Percentiles rank a stretch among this genome's conserved stretches.
phyloP scores from a whole-genome alignment of 2,113 vertebrate genomes.

The Struthidea cinerea region DNA sequence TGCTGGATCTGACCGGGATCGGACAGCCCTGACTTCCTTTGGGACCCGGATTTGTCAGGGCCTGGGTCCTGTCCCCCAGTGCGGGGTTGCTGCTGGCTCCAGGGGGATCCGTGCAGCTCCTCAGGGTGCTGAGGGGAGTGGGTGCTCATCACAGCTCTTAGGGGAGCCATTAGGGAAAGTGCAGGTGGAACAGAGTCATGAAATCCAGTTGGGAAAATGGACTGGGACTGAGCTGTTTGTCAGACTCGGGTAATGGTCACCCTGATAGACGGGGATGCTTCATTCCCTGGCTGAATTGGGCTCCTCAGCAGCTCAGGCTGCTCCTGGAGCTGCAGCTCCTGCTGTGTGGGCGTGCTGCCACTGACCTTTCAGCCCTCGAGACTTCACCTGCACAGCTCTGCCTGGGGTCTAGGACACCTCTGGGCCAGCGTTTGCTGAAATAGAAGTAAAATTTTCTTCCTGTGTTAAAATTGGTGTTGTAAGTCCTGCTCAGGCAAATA shows the following conservation, averaged over 20 bases:
- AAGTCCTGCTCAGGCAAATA: neutral
- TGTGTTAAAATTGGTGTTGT: neutral
- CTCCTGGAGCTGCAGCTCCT: neutral
- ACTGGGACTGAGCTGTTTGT: neutral
- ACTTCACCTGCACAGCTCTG: neutral
- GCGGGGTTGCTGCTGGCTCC: neutral
- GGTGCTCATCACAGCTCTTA: neutral
- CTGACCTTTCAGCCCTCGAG: neutral
- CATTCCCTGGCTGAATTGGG: neutral
- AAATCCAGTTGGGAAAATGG: rapidly evolving
- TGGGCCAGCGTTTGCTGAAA: neutral
- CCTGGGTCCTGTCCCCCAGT: neutral
- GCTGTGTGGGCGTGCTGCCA: neutral
- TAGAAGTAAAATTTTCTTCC: neutral
- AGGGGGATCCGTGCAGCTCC: neutral
- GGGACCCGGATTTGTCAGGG: rapidly evolving
- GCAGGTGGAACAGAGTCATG: neutral
- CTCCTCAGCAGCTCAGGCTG: neutral
- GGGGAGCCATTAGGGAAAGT: neutral
- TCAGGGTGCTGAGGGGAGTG: rapidly evolving
- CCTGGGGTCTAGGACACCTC: neutral
- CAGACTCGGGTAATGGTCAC: neutral
- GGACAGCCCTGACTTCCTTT: neutral
- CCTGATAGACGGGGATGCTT: neutral
- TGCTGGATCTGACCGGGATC: neutral